Base-by-base conservation (phyloP, 2,113 vertebrate species). In the Empidonax alnorum region DNA sequence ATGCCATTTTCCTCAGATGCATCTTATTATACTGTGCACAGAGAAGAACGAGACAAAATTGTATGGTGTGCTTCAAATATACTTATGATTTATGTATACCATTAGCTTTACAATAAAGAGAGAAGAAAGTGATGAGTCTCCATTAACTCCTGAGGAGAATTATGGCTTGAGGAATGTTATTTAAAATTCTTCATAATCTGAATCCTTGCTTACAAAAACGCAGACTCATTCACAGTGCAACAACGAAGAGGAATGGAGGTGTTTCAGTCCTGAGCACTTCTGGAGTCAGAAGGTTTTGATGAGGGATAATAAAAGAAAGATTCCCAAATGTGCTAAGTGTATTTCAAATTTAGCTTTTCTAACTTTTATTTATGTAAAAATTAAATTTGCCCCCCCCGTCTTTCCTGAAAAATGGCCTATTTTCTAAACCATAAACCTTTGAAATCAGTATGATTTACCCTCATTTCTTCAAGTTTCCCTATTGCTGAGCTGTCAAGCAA, bases 251-350 rank as follows among this genome's bases (percentile, higher is more conserved):
- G 1, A 14, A 46, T 35, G 16, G 24, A 79, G 8, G 5, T 50
- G 31, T 8, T 83, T 79, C 58, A 79, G 37, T 62, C 27, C 65
- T 41, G 28, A 37, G 14, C 12, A 27, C 16, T 68, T 94, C 22
- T 37, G 44, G 42, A 55, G 15, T 46, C 49, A 78, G 24, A 75
- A 39, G 4, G 3, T 52, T 92, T 69, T 61, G 5, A 27, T 39
- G 33, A 82, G 73, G 6, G 15, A 55, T 24, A 50, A 25, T 31
- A 85, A 13, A 42, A 63, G 5, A 10, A 74, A 46, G 35, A 44
- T 15, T 14, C 10, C 28, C 20, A 20, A 78, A 9, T 2, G 9
- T 44, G 14, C 11, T 24, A 25, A 0, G 1, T 39, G 9, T 52
- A 58, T 84, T 78, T 84, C 14, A 47, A 50, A 67, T 14, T 53